phyloP scores from a whole-genome alignment of 2,113 vertebrate species.

The Trematocara variabile region DNA sequence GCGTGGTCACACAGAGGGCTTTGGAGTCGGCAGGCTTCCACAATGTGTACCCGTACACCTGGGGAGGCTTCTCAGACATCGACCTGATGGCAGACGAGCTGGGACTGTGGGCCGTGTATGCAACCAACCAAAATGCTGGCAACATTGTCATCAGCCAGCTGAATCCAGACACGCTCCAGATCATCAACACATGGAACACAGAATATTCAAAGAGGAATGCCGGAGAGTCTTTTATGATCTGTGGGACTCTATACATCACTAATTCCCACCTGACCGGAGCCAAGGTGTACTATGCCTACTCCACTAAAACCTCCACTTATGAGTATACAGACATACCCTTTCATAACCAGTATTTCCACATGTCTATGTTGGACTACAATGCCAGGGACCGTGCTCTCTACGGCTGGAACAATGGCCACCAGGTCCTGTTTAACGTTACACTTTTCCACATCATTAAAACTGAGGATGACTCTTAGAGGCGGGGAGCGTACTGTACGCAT shows the following conservation, averaged over 20 bases:
- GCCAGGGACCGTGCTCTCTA: slow-evolving; percentile 92
- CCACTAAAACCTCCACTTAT: slow-evolving; percentile 92
- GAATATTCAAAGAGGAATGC: slow-evolving; percentile 98
- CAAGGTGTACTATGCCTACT: slow-evolving; percentile 97
- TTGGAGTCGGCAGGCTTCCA: slow-evolving; percentile 95
- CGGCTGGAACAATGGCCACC: slow-evolving; percentile 98
- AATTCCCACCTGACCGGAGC: slow-evolving; percentile 97
- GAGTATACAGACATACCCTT: slow-evolving; percentile 98
- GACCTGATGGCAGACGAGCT: slow-evolving; percentile 98
- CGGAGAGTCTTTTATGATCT: slow-evolving; percentile 98
- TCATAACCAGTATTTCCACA: slow-evolving; percentile 98
- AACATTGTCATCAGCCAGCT: slow-evolving; percentile 96
- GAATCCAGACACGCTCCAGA: slow-evolving; percentile 88
- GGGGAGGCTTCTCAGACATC: slow-evolving; percentile 98
- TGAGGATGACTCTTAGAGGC: slow-evolving; percentile 84
- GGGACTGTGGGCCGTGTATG: slow-evolving; percentile 95
- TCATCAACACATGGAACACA: slow-evolving; percentile 91
- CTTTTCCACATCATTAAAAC: slow-evolving; percentile 98
- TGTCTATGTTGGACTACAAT: slow-evolving; percentile 99
- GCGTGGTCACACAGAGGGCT: slow-evolving; percentile 88
- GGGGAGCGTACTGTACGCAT: not conserved
- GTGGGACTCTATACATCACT: slow-evolving; percentile 94
- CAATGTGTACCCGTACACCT: slow-evolving; percentile 96
- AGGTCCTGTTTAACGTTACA: slow-evolving; percentile 96
- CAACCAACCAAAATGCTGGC: slow-evolving; percentile 97